phyloP scores from a whole-genome alignment of 2,888 invertebrate genomes.

The Argyresthia goedartella region DNA sequence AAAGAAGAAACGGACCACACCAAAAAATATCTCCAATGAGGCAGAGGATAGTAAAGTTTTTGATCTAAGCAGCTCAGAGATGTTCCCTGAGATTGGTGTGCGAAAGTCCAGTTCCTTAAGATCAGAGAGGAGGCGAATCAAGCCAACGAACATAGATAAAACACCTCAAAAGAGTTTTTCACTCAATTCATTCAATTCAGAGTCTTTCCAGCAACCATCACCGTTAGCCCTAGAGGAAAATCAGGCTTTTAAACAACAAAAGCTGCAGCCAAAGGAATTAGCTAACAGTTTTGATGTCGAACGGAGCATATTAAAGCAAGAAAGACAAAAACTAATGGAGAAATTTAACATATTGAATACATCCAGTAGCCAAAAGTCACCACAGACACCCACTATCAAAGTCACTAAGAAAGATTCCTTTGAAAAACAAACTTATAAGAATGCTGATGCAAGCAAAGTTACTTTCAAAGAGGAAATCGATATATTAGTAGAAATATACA shows the following conservation, averaged over 20 bases:
- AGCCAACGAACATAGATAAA: constrained; percentile 61
- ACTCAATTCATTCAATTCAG: constrained; percentile 42
- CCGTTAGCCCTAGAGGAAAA: constrained; percentile 41
- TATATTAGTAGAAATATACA: constrained; percentile 69
- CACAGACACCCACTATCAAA: constrained; percentile 37
- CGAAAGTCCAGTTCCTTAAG: constrained; percentile 43
- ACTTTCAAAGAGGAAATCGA: constrained; percentile 64
- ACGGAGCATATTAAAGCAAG: constrained; percentile 51
- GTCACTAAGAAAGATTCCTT: constrained; percentile 33
- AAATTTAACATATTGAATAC: constrained; percentile 55
- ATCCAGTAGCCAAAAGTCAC: constrained; percentile 28
- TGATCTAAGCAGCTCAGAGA: constrained; percentile 49
- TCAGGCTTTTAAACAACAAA: constrained; percentile 43
- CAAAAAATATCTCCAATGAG: constrained; percentile 35
- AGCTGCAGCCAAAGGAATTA: constrained; percentile 36
- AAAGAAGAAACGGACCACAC: constrained; percentile 34
- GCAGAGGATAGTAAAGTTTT: constrained; percentile 33
- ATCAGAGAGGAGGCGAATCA: constrained; percentile 55
- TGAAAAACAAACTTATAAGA: constrained; percentile 35
- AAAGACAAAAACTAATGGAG: constrained; percentile 55
- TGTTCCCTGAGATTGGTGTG: constrained; percentile 55
- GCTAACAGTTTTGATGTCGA: constrained; percentile 45
- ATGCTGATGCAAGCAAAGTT: constrained; percentile 54
- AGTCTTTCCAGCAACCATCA: constrained; percentile 43
- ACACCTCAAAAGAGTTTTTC: constrained; percentile 41